Percentiles rank a stretch among this genome's conserved stretches.
phyloP scores from a whole-genome alignment of 2,113 vertebrate species.

The Condylura cristata region DNA sequence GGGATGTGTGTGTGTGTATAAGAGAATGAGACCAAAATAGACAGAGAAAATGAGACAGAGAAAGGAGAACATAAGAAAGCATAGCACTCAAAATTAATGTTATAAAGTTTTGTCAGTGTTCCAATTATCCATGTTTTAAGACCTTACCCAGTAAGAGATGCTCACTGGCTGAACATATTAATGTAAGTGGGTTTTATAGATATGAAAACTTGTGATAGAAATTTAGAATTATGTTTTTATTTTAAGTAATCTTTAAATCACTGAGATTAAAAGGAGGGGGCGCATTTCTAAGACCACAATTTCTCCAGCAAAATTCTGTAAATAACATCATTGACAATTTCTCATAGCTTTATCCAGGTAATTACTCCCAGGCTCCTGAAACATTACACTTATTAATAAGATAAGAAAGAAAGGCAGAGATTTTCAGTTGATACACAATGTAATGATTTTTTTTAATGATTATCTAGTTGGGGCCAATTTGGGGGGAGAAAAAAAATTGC shows the following conservation, averaged over 20 bases:
- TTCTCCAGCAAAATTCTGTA: slow-evolving; percentile 5
- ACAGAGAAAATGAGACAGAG: not conserved
- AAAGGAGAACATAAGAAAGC: not conserved
- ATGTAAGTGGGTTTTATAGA: not conserved
- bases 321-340: slow-evolving; percentile 40
- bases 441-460: not conserved
- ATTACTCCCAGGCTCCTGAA: slow-evolving; percentile 17
- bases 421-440: slow-evolving; percentile 4
- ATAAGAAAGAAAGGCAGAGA: slow-evolving; percentile 11
- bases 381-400: not conserved
- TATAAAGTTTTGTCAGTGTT: not conserved
- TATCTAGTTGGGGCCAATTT: not conserved
- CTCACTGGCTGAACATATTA: not conserved
- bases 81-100: not conserved
- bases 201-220: slow-evolving; percentile 13
- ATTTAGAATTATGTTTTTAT: slow-evolving; percentile 34
- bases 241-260: not conserved
- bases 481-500: not conserved
- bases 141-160: not conserved
- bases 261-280: no score
- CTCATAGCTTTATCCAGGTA: slow-evolving; percentile 13
- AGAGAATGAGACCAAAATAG: not conserved
- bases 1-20: not conserved
- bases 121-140: not conserved
- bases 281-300: not conserved